Percentiles rank a stretch among this genome's conserved stretches.
These are phyloP conservation scores for Argyresthia goedartella DNA, from an alignment of 2,888 invertebrate genomes.

Conservation along the genomic window DNA sequence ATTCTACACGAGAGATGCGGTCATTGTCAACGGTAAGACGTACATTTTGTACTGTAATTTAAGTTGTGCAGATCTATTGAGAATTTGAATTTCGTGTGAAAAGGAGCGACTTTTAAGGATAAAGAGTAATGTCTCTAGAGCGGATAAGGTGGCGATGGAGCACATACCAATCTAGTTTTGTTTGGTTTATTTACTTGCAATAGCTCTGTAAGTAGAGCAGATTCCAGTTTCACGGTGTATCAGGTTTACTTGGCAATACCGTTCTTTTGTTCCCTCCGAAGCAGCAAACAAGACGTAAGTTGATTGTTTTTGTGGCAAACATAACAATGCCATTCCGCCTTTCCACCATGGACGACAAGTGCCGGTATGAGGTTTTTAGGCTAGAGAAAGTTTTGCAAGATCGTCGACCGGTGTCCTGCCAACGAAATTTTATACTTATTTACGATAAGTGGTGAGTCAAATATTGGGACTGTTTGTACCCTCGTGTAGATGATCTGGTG, in stretches of 20 bases:
- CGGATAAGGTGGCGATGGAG: background rate
- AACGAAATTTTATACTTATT: background rate
- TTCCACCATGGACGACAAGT: constrained; percentile 19
- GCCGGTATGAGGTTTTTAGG: constrained; percentile 61
- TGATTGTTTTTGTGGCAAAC: constrained; percentile 27
- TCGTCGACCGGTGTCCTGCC: constrained; percentile 42
- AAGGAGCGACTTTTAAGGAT: background rate
- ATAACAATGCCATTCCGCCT: constrained; percentile 40
- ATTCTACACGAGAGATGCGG: constrained; percentile 57
- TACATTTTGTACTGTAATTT: background rate
- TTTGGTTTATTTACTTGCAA: constrained; percentile 11
- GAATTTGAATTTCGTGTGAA: no score
- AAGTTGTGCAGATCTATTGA: background rate
- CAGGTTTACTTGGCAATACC: background rate
- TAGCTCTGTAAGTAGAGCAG: background rate
- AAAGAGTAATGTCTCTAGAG: background rate
- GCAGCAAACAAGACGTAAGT: constrained; percentile 9
- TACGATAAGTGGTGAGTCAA: background rate
- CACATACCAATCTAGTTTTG: background rate
- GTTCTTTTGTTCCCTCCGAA: background rate
- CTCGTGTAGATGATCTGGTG: background rate
- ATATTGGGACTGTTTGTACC: background rate
- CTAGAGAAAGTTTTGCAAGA: constrained; percentile 64
- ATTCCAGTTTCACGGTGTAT: background rate
- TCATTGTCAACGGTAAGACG: constrained; percentile 58